These are phyloP conservation scores for Erebia epiphron DNA, from an alignment of 2,888 invertebrate genomes.

Conservation along the genomic window DNA sequence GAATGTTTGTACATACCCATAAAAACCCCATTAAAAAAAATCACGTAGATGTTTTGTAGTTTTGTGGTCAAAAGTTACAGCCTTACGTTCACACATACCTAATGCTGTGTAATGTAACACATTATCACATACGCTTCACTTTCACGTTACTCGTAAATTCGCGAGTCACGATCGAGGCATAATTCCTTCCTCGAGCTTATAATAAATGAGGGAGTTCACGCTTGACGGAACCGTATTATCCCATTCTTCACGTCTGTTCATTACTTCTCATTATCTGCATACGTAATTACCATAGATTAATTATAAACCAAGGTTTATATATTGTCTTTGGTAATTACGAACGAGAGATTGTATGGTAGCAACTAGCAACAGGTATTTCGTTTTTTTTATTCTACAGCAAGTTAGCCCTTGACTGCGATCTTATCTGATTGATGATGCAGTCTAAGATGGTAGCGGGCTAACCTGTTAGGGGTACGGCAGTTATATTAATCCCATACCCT, in stretches of 20 bases:
- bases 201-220: slow-evolving; percentile 29
- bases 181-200: slow-evolving; percentile 34
- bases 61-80: not conserved
- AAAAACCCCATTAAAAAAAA: no score
- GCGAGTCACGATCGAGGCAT: slow-evolving; percentile 36
- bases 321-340: no score
- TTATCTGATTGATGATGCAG: no score
- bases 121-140: slow-evolving; percentile 35
- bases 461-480: no score
- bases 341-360: slow-evolving; percentile 10
- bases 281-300: no score
- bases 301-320: no score
- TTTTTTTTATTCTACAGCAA: no score
- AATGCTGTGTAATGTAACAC: slow-evolving; percentile 22
- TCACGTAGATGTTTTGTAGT: not conserved
- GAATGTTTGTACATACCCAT: no score
- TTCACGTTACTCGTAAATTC: slow-evolving; percentile 35
- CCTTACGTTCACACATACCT: slow-evolving; percentile 18
- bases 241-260: slow-evolving; percentile 20
- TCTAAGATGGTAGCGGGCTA: no score
- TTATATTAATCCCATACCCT: no score
- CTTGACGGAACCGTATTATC: slow-evolving; percentile 26
- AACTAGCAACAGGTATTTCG: not conserved
- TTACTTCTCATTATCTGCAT: slow-evolving; percentile 13
- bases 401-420: no score